Evolutionary conservation across 1,140 invertebrate species (phyloP).

Genomic region (Aphelenchoides besseyi): DNA sequence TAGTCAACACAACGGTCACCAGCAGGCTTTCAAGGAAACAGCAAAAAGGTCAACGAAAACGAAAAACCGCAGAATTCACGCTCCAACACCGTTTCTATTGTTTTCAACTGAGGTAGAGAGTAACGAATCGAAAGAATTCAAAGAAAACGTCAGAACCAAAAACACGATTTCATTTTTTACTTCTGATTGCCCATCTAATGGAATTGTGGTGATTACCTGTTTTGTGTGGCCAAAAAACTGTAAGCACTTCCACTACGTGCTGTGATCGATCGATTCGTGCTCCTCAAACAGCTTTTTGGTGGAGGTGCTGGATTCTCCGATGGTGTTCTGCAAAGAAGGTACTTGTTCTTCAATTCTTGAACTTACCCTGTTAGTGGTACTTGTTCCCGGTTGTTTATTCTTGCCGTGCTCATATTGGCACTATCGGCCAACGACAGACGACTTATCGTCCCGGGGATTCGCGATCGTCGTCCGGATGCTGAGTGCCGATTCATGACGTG

Average conservation of each 20-base stretch:
- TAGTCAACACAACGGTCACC: too few species aligned
- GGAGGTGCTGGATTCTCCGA: background rate
- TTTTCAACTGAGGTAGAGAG: too few species aligned
- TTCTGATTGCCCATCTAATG: too few species aligned
- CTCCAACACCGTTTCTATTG: too few species aligned
- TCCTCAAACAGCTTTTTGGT: background rate
- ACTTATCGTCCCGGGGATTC: background rate
- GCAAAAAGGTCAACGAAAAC: too few species aligned
- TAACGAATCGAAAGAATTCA: too few species aligned
- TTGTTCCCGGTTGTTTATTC: background rate
- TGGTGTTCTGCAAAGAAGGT: background rate
- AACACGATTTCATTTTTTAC: too few species aligned
- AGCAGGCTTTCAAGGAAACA: too few species aligned
- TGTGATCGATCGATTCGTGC: background rate
- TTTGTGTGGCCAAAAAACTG: slow-evolving; percentile 7
- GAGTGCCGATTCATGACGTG: slow-evolving; percentile 8
- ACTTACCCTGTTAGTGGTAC: slow-evolving; percentile 6
- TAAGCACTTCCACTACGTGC: slow-evolving; percentile 3
- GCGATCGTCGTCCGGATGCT: background rate
- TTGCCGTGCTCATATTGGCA: background rate
- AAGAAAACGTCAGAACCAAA: too few species aligned
- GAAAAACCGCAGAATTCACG: too few species aligned
- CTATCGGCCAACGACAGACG: slow-evolving; percentile 10
- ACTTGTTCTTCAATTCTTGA: background rate
- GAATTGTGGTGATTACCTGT: too few species aligned